These are phyloP conservation scores for Melanotaenia maccullochi DNA, from an alignment of 2,797 vertebrate genomes.

Conservation along the genomic window DNA sequence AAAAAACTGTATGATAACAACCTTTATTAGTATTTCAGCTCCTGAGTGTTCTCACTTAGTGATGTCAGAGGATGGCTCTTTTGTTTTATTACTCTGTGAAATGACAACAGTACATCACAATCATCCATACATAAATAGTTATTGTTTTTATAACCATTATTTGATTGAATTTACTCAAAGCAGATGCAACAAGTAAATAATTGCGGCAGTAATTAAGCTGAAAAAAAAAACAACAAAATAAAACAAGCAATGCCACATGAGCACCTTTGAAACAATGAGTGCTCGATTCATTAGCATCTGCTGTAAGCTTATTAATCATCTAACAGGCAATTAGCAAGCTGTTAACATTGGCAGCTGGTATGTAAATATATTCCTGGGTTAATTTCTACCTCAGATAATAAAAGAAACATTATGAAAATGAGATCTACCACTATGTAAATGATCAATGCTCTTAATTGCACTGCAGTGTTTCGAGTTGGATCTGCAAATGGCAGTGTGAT, in stretches of 20 bases:
- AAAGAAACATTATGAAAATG: slow-evolving; percentile 99
- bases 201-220: slow-evolving; percentile 97
- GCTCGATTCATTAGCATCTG: slow-evolving; percentile 98
- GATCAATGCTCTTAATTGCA: slow-evolving; percentile 94
- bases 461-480: slow-evolving; percentile 82
- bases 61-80: slow-evolving; percentile 25
- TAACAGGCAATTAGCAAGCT: slow-evolving; percentile 99
- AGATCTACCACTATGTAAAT: slow-evolving; percentile 96
- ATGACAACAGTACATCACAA: slow-evolving; percentile 79
- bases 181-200: slow-evolving; percentile 97
- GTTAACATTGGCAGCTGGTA: slow-evolving; percentile 96
- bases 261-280: slow-evolving; percentile 97
- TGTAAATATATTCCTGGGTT: slow-evolving; percentile 99
- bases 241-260: slow-evolving; percentile 89
- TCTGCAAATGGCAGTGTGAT: slow-evolving; percentile 59
- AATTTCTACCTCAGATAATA: slow-evolving; percentile 99
- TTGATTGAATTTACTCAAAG: slow-evolving; percentile 96
- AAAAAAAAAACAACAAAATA: slow-evolving; percentile 88
- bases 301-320: slow-evolving; percentile 99
- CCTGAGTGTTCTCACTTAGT: slow-evolving; percentile 22
- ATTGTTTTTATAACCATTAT: slow-evolving; percentile 87
- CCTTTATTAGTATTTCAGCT: slow-evolving; percentile 24
- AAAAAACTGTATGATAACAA: slow-evolving; percentile 22
- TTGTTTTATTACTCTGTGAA: slow-evolving; percentile 59
- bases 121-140: slow-evolving; percentile 85